Evolutionary conservation across 2,113 vertebrate genomes (phyloP).

Genomic region (Bombycilla garrulus): DNA sequence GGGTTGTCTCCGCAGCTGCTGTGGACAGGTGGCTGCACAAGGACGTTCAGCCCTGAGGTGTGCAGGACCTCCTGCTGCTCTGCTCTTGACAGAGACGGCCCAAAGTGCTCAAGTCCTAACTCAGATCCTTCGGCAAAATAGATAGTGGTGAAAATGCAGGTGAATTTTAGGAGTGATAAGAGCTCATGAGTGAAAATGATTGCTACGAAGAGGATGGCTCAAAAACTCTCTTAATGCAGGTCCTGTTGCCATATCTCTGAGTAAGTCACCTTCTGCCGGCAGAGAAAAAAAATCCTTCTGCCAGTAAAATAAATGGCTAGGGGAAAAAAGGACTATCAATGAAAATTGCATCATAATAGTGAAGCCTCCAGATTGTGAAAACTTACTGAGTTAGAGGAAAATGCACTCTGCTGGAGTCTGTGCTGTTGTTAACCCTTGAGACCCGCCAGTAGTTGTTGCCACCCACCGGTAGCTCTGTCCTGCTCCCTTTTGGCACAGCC

Average conservation of each 20-base stretch:
- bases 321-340: neutral
- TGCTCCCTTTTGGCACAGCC: neutral
- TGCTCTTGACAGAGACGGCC: neutral
- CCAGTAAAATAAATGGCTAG: neutral
- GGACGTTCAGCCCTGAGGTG: neutral
- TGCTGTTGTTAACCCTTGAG: neutral
- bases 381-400: neutral
- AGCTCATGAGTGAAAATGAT: neutral
- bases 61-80: neutral
- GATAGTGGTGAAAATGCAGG: neutral
- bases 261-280: neutral
- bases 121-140: neutral
- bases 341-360: neutral
- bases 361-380: neutral
- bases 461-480: neutral
- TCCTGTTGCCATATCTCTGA: neutral
- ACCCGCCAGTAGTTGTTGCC: neutral
- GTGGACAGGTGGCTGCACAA: neutral
- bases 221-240: neutral
- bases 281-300: neutral
- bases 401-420: neutral
- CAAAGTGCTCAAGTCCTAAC: neutral
- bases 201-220: neutral
- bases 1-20: neutral
- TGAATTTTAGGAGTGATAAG: neutral